Evolutionary conservation across 2,797 vertebrate species (phyloP).

Genomic region (Darevskia mixta): DNA sequence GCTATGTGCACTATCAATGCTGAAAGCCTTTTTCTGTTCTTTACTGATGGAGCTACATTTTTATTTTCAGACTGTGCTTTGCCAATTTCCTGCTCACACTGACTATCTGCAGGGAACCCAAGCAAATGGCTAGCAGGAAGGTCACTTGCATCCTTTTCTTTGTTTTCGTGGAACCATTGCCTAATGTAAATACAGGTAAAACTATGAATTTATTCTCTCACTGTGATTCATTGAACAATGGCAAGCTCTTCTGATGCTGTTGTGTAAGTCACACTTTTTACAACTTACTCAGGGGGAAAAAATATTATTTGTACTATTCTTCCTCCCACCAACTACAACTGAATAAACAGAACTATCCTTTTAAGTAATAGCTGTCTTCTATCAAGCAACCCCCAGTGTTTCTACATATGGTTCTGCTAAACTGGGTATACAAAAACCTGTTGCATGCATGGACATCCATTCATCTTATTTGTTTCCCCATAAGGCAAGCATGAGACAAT

Average conservation of each 20-base stretch:
- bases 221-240: rapidly evolving
- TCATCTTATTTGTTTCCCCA: background rate
- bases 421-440: background rate
- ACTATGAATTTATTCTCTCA: background rate
- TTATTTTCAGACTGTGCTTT: slow-evolving; percentile 59
- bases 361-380: background rate
- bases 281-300: background rate
- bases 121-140: slow-evolving; percentile 39
- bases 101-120: slow-evolving; percentile 35
- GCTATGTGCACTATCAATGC: background rate
- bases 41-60: slow-evolving; percentile 42
- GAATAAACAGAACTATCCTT: slow-evolving; percentile 16
- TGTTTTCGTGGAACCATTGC: background rate
- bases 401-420: background rate
- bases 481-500: background rate
- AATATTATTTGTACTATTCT: background rate
- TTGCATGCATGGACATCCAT: no score
- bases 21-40: slow-evolving; percentile 12
- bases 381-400: slow-evolving; percentile 6
- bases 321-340: background rate
- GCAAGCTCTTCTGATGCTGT: background rate
- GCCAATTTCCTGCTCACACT: slow-evolving; percentile 37
- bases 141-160: slow-evolving; percentile 28
- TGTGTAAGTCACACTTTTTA: slow-evolving; percentile 17
- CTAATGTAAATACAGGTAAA: slow-evolving; percentile 47